These are phyloP conservation scores for Hyalella azteca DNA, from an alignment of 2,888 invertebrate species.

Conservation along the genomic window DNA sequence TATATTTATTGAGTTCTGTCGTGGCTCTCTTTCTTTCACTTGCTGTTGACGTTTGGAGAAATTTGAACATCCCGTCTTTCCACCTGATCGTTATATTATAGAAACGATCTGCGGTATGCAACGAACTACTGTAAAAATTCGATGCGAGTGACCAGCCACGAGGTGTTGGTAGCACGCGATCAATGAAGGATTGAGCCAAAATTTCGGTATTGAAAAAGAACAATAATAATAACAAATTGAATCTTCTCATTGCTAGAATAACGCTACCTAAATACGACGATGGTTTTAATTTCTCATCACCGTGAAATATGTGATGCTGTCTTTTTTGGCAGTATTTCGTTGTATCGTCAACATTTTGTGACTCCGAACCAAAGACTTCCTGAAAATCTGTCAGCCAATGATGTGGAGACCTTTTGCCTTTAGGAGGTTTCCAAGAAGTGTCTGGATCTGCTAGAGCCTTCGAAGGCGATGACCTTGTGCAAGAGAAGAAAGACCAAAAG, in stretches of 20 bases:
- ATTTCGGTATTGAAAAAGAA: not conserved
- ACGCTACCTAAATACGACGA: conserved; percentile 15
- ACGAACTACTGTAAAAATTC: not conserved
- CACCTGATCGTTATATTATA: not conserved
- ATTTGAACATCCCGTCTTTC: not conserved
- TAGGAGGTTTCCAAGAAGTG: not conserved
- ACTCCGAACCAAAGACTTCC: conserved; percentile 7
- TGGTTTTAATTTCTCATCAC: not conserved
- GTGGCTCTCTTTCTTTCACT: not conserved
- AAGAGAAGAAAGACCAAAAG: not conserved
- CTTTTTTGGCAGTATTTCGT: conserved; percentile 15
- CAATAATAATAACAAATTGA: not conserved
- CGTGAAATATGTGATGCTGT: not conserved
- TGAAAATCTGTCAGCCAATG: no score
- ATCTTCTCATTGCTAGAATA: not conserved
- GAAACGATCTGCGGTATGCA: not conserved
- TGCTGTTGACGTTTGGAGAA: not conserved
- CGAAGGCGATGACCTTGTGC: not conserved
- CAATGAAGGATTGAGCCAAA: conserved; percentile 2
- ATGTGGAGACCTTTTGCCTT: not conserved
- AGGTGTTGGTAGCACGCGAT: not conserved
- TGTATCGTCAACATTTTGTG: not conserved
- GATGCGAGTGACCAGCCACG: not conserved
- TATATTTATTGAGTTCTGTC: not conserved
- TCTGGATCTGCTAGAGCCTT: not conserved